Evolutionary conservation across 1,140 invertebrate genomes (phyloP).

Genomic region (Charaxes varanes): DNA sequence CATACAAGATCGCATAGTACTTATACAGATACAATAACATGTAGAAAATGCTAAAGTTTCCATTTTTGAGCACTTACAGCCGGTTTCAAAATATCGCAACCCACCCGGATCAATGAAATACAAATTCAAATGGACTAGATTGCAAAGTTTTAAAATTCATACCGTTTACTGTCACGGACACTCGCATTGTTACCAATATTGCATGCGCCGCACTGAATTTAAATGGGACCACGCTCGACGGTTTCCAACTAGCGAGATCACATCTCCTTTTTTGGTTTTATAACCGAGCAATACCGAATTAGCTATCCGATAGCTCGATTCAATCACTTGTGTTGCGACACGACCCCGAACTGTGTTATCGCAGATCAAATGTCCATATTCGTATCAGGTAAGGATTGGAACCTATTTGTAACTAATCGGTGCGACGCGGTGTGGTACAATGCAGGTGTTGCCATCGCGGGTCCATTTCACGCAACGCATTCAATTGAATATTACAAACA

Average conservation of each 20-base stretch:
- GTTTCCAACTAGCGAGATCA: constrained; percentile 29
- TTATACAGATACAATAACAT: too few species aligned
- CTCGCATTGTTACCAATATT: constrained; percentile 54
- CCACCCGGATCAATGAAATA: constrained; percentile 40
- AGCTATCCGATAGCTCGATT: constrained; percentile 36
- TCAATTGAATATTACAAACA: constrained; percentile 69
- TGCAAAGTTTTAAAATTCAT: constrained; percentile 54
- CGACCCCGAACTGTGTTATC: constrained; percentile 33
- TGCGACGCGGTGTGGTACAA: constrained; percentile 8
- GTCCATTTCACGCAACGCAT: constrained; percentile 53
- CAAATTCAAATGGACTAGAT: constrained; percentile 35
- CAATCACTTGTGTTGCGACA: constrained; percentile 26
- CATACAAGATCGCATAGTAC: too few species aligned
- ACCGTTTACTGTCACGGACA: constrained; percentile 38
- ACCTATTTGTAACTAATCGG: constrained; percentile 40
- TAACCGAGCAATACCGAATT: constrained; percentile 33
- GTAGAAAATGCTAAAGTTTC: too few species aligned
- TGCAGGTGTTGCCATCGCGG: constrained; percentile 58
- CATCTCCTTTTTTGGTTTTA: constrained; percentile 43
- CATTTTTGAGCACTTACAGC: constrained; percentile 9
- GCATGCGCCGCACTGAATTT: constrained; percentile 48
- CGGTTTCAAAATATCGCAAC: constrained; percentile 10
- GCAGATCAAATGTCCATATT: constrained; percentile 45
- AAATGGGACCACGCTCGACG: constrained; percentile 37
- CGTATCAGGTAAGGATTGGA: constrained; percentile 33